Conservation (phyloP, 2,797 vertebrate species). For the Dipus sagitta region DNA sequence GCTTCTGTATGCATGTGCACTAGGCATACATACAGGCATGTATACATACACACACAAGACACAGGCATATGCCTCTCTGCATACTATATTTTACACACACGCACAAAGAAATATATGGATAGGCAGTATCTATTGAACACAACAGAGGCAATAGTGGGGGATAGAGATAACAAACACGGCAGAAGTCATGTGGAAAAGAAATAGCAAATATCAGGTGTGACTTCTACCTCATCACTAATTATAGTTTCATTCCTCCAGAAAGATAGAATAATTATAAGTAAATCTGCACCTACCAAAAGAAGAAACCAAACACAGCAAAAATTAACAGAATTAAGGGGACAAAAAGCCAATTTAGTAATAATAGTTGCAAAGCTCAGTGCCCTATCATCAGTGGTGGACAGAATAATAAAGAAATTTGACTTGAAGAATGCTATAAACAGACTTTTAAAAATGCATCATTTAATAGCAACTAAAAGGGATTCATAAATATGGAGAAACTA, state of each 20-base stretch:
- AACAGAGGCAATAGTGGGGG: background rate
- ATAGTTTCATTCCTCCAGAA: background rate
- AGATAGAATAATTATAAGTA: background rate
- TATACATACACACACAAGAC: too few species aligned
- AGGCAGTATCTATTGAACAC: background rate
- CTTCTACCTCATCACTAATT: background rate
- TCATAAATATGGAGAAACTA: background rate
- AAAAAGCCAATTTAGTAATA: background rate
- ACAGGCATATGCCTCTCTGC: too few species aligned
- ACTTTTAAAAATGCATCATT: background rate
- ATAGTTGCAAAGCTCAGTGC: background rate
- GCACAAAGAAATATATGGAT: background rate
- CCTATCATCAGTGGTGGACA: background rate
- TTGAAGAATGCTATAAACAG: background rate
- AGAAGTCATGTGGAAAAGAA: background rate
- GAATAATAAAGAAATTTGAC: background rate
- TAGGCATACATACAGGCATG: too few species aligned
- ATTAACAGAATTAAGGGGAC: background rate
- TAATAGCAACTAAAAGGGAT: background rate
- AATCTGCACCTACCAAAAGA: background rate
- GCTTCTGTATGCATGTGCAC: too few species aligned
- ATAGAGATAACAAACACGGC: background rate
- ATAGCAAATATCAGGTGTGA: background rate
- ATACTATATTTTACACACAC: too few species aligned
- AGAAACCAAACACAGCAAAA: background rate